Evolutionary conservation across 2,888 invertebrate species (phyloP), one percentile per base, ranked within the genome.

Genomic region (Arge pagana): DNA sequence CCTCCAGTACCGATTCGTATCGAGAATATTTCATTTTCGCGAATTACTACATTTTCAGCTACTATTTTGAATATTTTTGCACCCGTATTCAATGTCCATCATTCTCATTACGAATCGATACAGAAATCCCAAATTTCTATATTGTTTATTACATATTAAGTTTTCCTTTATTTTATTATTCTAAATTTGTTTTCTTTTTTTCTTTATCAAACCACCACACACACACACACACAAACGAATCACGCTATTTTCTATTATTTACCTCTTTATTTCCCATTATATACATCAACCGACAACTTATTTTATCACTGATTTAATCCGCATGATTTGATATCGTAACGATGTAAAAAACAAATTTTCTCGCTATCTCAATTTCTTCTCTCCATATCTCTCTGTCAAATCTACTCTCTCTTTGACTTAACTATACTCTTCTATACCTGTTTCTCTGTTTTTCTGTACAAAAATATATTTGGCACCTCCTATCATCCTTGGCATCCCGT

Each of bases 401-500:
- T 50, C 50, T 43, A 45, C n/a, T n/a, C n/a, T n/a, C n/a, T n/a
- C n/a, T n/a, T n/a, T n/a, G n/a, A 16, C 18, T 4, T 11, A 35
- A 16, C 18, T 35, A 16, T 35, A 6, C 8, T 16, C 18, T n/a
- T 36, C 18, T 36, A 10, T 36, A 36, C 8, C 37, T 21, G 23
- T 37, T 23, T 42, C 40, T 56, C 41, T 50, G 33, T 53, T 55
- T n/a, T 52, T 61, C 50, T 65, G 51, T 58, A 55, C 39, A 61
- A 56, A 56, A 53, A 21, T 52, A 16, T 39, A 55, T 64, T 60
- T 58, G 61, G 65, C 63, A 65, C 63, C 56, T 64, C 58, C 62
- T 60, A 54, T 56, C 52, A 56, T 54, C 56, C 63, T 66, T 60
- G 65, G 65, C 62, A 66, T 63, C 59, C 63, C 55, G 55, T 61